Evolutionary conservation across 2,797 vertebrate genomes (phyloP).

Genomic region (Capromys pilorides): DNA sequence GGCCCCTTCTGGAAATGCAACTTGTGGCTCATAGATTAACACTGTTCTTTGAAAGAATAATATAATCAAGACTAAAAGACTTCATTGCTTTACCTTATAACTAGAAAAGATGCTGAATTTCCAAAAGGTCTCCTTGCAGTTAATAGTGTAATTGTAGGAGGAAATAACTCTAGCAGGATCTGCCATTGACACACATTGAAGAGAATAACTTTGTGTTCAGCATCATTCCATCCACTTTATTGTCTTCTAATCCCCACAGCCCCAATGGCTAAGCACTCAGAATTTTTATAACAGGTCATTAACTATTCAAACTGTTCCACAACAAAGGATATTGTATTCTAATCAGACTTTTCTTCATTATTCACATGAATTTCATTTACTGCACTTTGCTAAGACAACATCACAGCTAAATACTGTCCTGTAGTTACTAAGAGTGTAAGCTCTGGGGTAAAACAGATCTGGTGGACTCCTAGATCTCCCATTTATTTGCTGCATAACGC

Average conservation of each 20-base stretch:
- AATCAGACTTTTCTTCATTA: neutral
- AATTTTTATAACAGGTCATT: neutral
- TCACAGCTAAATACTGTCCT: neutral
- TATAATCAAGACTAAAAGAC: neutral
- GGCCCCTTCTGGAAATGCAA: conserved; percentile 14
- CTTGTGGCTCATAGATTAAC: neutral
- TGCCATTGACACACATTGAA: neutral
- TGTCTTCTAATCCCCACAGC: neutral
- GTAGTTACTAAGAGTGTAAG: neutral
- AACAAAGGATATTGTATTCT: neutral
- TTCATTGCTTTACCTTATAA: neutral
- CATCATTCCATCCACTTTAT: conserved; percentile 25
- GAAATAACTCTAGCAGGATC: neutral
- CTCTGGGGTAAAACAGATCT: neutral
- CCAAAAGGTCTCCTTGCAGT: neutral
- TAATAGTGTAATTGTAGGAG: neutral
- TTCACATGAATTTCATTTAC: neutral
- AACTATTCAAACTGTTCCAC: neutral
- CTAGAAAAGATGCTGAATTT: conserved; percentile 10
- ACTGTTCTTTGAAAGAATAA: conserved; percentile 9
- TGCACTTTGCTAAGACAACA: neutral
- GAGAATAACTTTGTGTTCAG: neutral
- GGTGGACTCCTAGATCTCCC: neutral
- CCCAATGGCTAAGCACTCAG: neutral
- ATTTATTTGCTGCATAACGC: neutral